Base-by-base conservation (phyloP, 2,113 vertebrate species). In the Gopherus flavomarginatus region DNA sequence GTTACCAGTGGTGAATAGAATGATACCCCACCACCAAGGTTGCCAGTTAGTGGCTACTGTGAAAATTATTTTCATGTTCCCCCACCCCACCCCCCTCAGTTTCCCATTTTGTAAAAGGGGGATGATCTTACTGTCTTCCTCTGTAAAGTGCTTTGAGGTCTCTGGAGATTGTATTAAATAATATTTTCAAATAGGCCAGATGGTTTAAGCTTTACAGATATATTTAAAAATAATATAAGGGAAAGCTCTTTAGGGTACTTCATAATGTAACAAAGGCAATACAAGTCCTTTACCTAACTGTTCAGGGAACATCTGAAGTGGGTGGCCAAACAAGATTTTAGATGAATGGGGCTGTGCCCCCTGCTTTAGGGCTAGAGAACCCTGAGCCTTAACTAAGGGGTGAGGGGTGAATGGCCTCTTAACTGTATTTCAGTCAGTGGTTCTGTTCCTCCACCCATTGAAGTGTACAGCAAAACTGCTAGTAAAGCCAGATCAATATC, bases 391-490 rank as follows among this genome's bases (percentile, higher is more conserved):
- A 72, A 0, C 35, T 57, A 59, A 50, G 24, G 11, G 22, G 38
- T 77, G 0, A 0, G 5, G 12, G 3, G 24, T 1, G 0, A 62
- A n/a, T 42, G 72, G 38, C n/a, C 12, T 42, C 44, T 8, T 10
- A 10, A 8, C 84, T 35, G 31, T 44, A 56, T 53, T 5, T 44
- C 50, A 59, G 35, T 19, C 53, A 16, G 57, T 1, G 26, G 35
- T 1, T 26, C 38, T 8, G 14, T 27, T 22, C 35, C 1, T 0
- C 27, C 2, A 35, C 17, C 0, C 24, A 24, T 9, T 0, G 13
- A 44, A 21, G 82, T 1, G 53, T 0, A 0, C 21, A 1, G 19
- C 59, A 4, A 26, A 17, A 13, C 86, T 83, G 56, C 38, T 75
- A 2, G 0, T 0, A 10, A 57, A 53, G 24, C 22, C 26, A 78